These are phyloP conservation scores for Notolabrus celidotus DNA, from an alignment of 2,797 vertebrate genomes.

Conservation along the genomic window DNA sequence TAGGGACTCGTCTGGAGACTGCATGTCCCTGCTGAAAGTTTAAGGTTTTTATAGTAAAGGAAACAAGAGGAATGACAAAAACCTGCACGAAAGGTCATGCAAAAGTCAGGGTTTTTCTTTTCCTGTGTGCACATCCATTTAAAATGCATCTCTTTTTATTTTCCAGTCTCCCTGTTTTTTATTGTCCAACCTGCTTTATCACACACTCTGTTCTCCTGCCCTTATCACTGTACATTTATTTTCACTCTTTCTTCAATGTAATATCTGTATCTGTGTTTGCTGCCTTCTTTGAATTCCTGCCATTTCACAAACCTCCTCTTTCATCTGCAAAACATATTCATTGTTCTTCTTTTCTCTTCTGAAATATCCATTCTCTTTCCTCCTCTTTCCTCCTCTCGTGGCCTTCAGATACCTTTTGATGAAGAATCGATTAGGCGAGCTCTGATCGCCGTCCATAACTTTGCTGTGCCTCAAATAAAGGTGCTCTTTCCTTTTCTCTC, in stretches of 20 bases:
- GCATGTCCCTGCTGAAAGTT: background rate
- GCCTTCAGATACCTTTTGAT: constrained; percentile 83
- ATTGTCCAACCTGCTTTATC: background rate
- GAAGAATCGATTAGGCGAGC: constrained; percentile 84
- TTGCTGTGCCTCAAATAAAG: constrained; percentile 86
- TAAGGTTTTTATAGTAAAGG: background rate
- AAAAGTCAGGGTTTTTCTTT: background rate
- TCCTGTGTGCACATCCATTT: background rate
- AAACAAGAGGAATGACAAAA: background rate
- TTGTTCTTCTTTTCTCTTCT: constrained; percentile 7
- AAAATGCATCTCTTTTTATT: constrained; percentile 4
- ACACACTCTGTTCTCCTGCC: background rate
- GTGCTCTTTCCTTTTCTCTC: constrained; percentile 73
- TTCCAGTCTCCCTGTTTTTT: background rate
- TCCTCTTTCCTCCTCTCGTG: constrained; percentile 45
- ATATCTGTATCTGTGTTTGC: background rate
- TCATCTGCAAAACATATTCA: background rate
- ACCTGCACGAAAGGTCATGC: background rate
- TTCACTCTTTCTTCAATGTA: background rate
- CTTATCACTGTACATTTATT: background rate
- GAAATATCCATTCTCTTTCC: constrained; percentile 33
- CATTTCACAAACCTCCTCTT: background rate
- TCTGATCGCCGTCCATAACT: constrained; percentile 85
- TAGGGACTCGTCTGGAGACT: background rate
- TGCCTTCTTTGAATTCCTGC: background rate